phyloP scores from a whole-genome alignment of 2,113 vertebrate genomes.

The Pseudorhombus dupliciocellatus region DNA sequence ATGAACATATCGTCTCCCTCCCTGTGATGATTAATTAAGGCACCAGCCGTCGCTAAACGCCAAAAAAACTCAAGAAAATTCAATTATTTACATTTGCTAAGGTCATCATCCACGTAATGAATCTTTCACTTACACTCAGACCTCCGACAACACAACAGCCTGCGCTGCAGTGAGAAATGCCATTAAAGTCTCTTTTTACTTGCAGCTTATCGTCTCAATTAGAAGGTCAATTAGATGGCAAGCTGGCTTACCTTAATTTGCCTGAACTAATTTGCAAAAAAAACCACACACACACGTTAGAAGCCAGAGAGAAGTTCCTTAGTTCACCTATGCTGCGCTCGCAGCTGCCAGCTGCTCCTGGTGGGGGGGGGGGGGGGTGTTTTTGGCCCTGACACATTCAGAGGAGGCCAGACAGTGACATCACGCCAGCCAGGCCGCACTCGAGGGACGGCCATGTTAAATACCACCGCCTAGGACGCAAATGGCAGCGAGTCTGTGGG shows the following conservation, averaged over 20 bases:
- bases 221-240: not conserved
- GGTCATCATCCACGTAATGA: not conserved
- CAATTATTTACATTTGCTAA: constrained; percentile 8
- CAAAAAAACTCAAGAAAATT: constrained; percentile 3
- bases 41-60: not conserved
- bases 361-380: constrained; percentile 45
- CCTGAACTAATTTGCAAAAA: constrained; percentile 11
- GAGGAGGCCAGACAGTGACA: constrained; percentile 75
- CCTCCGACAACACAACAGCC: not conserved
- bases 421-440: constrained; percentile 63
- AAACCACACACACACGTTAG: constrained; percentile 7
- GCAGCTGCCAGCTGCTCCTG: constrained; percentile 42
- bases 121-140: constrained; percentile 10
- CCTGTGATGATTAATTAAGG: not conserved
- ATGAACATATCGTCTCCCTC: not conserved
- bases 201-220: not conserved
- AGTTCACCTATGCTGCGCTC: constrained; percentile 34
- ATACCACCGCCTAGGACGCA: constrained; percentile 73
- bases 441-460: constrained; percentile 66
- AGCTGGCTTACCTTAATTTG: not conserved
- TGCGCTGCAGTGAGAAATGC: not conserved
- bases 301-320: constrained; percentile 39
- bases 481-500: constrained; percentile 65
- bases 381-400: constrained; percentile 65
- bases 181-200: not conserved